Evolutionary conservation across 2,888 invertebrate species (phyloP).

Genomic region (Ectropis crepuscularia): DNA sequence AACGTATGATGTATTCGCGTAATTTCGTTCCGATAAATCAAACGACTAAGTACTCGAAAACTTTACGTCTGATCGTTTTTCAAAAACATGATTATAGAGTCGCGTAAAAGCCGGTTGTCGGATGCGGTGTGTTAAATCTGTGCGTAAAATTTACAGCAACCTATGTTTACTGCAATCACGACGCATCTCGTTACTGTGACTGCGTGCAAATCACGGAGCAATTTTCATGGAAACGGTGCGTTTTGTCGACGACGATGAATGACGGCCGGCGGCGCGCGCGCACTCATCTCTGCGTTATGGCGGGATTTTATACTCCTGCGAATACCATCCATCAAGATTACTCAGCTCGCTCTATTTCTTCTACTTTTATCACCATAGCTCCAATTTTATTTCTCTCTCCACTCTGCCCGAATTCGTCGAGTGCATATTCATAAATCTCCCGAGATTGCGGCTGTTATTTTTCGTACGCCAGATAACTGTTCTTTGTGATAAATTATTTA

Average conservation of each 20-base stretch:
- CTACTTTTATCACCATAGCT: constrained; percentile 51
- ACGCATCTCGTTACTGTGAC: constrained; percentile 51
- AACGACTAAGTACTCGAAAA: constrained; percentile 35
- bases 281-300: constrained; percentile 59
- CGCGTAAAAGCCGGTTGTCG: constrained; percentile 17
- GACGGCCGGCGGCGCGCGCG: constrained; percentile 48
- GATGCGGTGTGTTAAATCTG: constrained; percentile 46
- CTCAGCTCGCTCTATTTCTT: constrained; percentile 48
- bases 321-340: constrained; percentile 56
- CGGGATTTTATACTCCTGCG: constrained; percentile 58
- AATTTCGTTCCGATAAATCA: constrained; percentile 32
- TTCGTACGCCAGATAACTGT: constrained; percentile 64
- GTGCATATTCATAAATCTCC: constrained; percentile 59
- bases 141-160: constrained; percentile 42
- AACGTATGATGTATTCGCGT: constrained; percentile 28
- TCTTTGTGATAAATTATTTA: constrained; percentile 66
- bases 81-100: constrained; percentile 39
- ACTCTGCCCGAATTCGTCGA: constrained; percentile 49
- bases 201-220: constrained; percentile 59
- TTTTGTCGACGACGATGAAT: constrained; percentile 57
- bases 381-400: constrained; percentile 53
- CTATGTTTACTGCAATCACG: constrained; percentile 48
- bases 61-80: constrained; percentile 34
- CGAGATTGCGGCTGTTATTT: constrained; percentile 63
- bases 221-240: constrained; percentile 61